Conservation (phyloP, 2,888 invertebrate genomes). For the Dendrolimus houi region DNA sequence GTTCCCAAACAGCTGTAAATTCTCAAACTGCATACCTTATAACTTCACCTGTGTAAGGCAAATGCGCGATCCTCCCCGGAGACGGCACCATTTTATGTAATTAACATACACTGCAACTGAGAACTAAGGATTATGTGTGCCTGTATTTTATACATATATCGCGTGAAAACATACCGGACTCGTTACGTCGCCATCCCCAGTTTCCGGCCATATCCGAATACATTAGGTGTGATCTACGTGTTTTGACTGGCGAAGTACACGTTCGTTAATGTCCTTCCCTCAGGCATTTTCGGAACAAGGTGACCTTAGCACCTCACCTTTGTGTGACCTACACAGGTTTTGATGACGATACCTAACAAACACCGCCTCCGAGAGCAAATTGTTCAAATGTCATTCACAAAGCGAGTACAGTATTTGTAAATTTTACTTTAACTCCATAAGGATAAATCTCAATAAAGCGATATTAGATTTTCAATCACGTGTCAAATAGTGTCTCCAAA, state of each 20-base stretch:
- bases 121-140: background rate
- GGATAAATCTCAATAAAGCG: constrained; percentile 3
- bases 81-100: constrained; percentile 63
- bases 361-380: background rate
- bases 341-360: constrained; percentile 10
- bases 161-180: constrained; percentile 15
- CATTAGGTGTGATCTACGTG: constrained; percentile 50
- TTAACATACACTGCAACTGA: constrained; percentile 41
- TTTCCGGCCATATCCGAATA: constrained; percentile 48
- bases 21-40: constrained; percentile 40
- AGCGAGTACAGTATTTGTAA: background rate
- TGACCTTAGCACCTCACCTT: constrained; percentile 22
- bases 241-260: constrained; percentile 38
- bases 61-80: constrained; percentile 35
- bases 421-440: background rate
- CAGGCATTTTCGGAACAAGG: constrained; percentile 28
- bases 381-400: background rate
- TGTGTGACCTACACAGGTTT: constrained; percentile 18
- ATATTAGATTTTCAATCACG: background rate
- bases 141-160: background rate
- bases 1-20: constrained; percentile 31
- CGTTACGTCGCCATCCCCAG: constrained; percentile 31
- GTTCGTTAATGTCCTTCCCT: constrained; percentile 38
- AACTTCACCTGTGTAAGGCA: constrained; percentile 35
- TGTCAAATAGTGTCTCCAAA: background rate